Evolutionary conservation across 2,888 invertebrate species (phyloP).

Genomic region (Geotrupes spiniger): DNA sequence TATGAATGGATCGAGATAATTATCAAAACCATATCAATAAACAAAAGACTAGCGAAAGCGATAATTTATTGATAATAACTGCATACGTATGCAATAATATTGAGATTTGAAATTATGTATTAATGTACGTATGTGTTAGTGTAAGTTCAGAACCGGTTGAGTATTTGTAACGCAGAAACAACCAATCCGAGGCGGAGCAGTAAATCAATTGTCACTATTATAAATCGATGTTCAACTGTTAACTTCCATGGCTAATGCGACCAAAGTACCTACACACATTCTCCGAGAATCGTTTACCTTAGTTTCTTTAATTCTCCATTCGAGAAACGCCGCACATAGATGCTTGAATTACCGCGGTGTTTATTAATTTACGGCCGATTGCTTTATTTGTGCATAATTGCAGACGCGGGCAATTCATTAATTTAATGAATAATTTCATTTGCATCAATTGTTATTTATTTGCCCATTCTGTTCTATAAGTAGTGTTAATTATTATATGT

Average conservation of each 20-base stretch:
- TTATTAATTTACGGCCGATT: too few relatives aligned
- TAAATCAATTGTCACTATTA: slow-evolving; percentile 52
- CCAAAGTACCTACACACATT: slow-evolving; percentile 50
- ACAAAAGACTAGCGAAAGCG: too few relatives aligned
- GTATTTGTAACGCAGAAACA: slow-evolving; percentile 42
- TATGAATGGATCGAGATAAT: too few relatives aligned
- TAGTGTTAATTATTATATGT: too few relatives aligned
- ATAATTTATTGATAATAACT: too few relatives aligned
- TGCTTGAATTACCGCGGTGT: too few relatives aligned
- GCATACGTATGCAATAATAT: slow-evolving; percentile 9
- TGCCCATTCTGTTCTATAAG: too few relatives aligned
- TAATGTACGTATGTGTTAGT: slow-evolving; percentile 2
- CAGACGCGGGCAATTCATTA: too few relatives aligned
- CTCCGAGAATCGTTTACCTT: slow-evolving; percentile 49
- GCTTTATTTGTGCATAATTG: too few relatives aligned
- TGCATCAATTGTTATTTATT: too few relatives aligned
- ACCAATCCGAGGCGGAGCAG: slow-evolving; percentile 46
- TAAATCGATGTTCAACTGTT: slow-evolving; percentile 51
- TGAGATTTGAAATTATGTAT: slow-evolving; percentile 12
- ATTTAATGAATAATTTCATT: too few relatives aligned
- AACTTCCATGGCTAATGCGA: slow-evolving; percentile 48
- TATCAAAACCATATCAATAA: too few relatives aligned
- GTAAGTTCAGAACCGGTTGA: slow-evolving; percentile 35
- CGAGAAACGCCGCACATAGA: slow-evolving; percentile 1
- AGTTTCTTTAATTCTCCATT: slow-evolving; percentile 1